These are phyloP conservation scores for Melanotaenia boesemani DNA, from an alignment of 2,797 vertebrate genomes.

Conservation along the genomic window DNA sequence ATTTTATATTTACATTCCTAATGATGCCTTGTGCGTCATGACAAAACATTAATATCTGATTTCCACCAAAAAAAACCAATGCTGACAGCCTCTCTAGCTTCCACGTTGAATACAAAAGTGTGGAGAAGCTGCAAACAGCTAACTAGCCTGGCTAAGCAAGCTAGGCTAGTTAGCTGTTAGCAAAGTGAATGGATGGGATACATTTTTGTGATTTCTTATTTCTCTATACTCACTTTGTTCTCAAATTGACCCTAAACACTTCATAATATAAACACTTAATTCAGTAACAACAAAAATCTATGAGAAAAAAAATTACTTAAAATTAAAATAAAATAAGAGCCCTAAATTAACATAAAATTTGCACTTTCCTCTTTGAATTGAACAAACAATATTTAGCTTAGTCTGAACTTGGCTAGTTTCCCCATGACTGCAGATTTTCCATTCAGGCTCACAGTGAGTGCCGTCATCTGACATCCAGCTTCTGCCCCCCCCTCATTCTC, in stretches of 20 bases:
- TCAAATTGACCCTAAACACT: too few relatives aligned
- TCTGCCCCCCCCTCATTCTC: background rate
- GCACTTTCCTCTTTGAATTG: background rate
- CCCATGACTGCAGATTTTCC: background rate
- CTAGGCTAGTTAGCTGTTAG: too few relatives aligned
- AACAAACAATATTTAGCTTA: background rate
- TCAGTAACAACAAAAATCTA: too few relatives aligned
- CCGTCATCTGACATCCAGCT: slow-evolving; percentile 3
- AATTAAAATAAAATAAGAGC: too few relatives aligned
- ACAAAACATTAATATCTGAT: background rate
- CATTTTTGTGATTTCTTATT: too few relatives aligned
- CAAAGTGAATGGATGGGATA: too few relatives aligned
- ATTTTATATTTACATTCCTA: background rate
- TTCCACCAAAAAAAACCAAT: background rate
- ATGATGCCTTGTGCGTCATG: background rate
- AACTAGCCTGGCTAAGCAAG: background rate
- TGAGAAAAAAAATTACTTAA: too few relatives aligned
- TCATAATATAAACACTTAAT: too few relatives aligned
- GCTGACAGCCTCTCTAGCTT: background rate
- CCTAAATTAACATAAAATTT: background rate
- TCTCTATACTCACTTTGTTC: too few relatives aligned
- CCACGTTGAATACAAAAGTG: too few relatives aligned
- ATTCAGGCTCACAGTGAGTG: background rate
- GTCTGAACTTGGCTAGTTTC: background rate
- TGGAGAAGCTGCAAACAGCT: too few relatives aligned